Base-by-base conservation (phyloP, 2,888 invertebrate species). In the Drosophila fulvimacula region DNA sequence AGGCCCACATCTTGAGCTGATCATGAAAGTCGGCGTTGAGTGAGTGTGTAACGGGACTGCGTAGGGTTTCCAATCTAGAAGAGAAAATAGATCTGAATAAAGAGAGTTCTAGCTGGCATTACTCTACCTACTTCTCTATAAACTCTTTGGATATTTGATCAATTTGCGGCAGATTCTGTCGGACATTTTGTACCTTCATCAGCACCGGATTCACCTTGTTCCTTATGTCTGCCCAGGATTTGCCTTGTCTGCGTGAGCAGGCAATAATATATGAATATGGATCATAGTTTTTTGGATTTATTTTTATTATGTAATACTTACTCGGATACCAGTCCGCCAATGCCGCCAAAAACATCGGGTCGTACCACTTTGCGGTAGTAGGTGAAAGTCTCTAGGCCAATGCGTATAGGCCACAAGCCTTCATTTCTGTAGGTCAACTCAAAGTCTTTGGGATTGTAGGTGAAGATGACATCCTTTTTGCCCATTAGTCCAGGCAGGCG, bases 221-320 rank as follows among this genome's bases (percentile, higher is more conserved):
- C n/a, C 96, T 93, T 64, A 95, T 93, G 48, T 94, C 93, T 30
- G 94, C 94, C 96, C 96, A 96, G 77, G 94, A 93, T 32, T 94
- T 93, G 0, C 95, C 96, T 92, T 96, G 94, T 24, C 94, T 94
- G 6, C 2, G 9, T 1, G 15, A 3, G 21, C 0, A 36, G 32
- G 4, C 4, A 32, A 15, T 1, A 27, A 13, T 5, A 5, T 10
- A 11, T 17, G 1, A 21, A 38, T n/a, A 36, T 30, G 0, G 2
- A 11, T 21, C 6, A 3, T 10, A 21, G n/a, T 2, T 7, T 2
- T 21, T n/a, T n/a, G n/a, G n/a, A n/a, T n/a, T n/a, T n/a, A n/a
- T n/a, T 3, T 11, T 15, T 15, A 34, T n/a, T 10, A 0, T 3
- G 19, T 21, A 6, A 27, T 21, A 32, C 73, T 81, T 64, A 92